A percentile compares a stretch with the other conserved stretches of the same genome.
Evolutionary conservation across 2,113 vertebrate genomes (phyloP).

Genomic region (Ploceus nigricollis): DNA sequence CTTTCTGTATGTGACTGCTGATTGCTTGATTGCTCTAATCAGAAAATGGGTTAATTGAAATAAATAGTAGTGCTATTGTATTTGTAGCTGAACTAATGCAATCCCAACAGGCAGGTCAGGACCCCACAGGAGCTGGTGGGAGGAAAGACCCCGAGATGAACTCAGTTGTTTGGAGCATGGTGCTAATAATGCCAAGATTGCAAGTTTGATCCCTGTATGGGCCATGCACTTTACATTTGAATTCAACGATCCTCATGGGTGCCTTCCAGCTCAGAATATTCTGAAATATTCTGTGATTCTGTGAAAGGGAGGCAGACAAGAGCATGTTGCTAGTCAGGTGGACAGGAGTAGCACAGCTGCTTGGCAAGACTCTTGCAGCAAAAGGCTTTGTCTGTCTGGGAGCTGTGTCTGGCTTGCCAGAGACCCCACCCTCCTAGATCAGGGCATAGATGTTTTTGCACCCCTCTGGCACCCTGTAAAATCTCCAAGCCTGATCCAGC

Average conservation of each 20-base stretch:
- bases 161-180: not conserved
- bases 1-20: not conserved
- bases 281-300: not conserved
- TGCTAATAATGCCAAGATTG: not conserved
- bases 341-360: not conserved
- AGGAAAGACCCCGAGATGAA: not conserved
- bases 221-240: not conserved
- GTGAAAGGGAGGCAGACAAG: not conserved
- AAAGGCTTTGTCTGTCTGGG: rapidly evolving
- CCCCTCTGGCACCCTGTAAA: not conserved
- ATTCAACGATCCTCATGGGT: not conserved
- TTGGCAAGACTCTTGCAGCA: not conserved
- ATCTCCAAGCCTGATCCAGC: not conserved
- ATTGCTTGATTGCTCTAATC: not conserved
- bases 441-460: not conserved
- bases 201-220: not conserved
- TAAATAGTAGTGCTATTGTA: not conserved
- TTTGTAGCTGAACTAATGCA: not conserved
- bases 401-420: not conserved
- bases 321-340: not conserved
- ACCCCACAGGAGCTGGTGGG: not conserved
- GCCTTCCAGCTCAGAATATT: not conserved
- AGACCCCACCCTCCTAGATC: not conserved
- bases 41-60: not conserved
- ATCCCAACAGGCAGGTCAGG: not conserved